Base-by-base conservation (phyloP, 2,797 vertebrate species). In the Salarias fasciatus region DNA sequence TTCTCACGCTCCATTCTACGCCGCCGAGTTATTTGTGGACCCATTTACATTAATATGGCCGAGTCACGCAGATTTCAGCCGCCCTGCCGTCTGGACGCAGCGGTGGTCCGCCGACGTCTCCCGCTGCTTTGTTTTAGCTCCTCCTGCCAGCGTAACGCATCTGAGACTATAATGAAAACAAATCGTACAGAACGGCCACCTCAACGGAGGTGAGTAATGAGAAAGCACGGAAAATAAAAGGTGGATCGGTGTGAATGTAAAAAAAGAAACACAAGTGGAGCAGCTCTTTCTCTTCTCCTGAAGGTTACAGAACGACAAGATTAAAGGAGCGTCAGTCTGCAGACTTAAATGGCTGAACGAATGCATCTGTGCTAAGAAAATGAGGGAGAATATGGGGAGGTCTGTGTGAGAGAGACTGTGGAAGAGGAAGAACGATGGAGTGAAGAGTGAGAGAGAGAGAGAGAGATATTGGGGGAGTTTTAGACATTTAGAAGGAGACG, bases 241-340 rank as follows among this genome's bases (percentile, higher is more conserved):
- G 75, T 72, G 50, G 43, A 74, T 58, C 48, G 45, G 49, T 69
- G 81, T 58, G 54, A 71, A 73, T 77, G 49, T 79, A 65, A 75
- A 83, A n/a, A 86, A 82, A 75, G 77, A 81, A 80, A 67, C 67
- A 71, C 66, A 86, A 75, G 61, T 80, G 54, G 70, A 80, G 68
- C 74, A 51, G 69, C 75, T 72, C 81, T 63, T 77, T 74, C 65
- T 80, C 35, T 67, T 31, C 31, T 51, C 69, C 76, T 80, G 87
- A 91, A 92, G 89, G 91, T 91, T 91, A 89, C 61, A 63, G 84
- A 89, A 87, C 70, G 88, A 78, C 77, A 90, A 92, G 85, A 92
- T 92, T 91, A 92, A 92, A 93, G 87, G 72, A 85, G 84, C 77
- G 82, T 92, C 88, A 89, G 73, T 77, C 81, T 65, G 75, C 65